A percentile compares a stretch with the other conserved stretches of the same genome.
Conservation (phyloP, 2,888 invertebrate genomes). For the Geotrupes spiniger region DNA sequence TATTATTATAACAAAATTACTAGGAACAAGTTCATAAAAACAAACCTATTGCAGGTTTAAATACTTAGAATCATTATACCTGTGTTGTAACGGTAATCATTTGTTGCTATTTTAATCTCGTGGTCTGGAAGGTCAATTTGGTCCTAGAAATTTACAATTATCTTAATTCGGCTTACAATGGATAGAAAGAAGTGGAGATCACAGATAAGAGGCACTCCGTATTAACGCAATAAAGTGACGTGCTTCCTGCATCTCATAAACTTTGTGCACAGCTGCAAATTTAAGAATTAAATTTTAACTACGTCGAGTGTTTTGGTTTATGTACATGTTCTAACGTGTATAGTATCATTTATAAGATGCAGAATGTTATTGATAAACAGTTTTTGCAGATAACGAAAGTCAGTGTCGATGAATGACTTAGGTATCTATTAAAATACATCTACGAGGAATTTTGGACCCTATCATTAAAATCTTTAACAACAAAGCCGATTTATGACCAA, state of each 20-base stretch:
- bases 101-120: slow-evolving; percentile 5
- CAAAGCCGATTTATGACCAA: slow-evolving; percentile 17
- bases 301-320: not conserved
- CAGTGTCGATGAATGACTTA: too few relatives aligned
- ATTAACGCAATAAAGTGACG: slow-evolving; percentile 11
- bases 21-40: too few relatives aligned
- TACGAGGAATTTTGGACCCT: slow-evolving; percentile 18
- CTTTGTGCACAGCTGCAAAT: not conserved
- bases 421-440: slow-evolving; percentile 2
- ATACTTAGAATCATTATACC: not conserved
- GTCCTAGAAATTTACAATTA: slow-evolving; percentile 29
- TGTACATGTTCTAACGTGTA: too few relatives aligned
- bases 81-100: not conserved
- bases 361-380: not conserved
- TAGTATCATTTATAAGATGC: slow-evolving; percentile 11
- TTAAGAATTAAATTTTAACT: not conserved
- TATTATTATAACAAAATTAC: too few relatives aligned
- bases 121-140: slow-evolving; percentile 22
- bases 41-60: not conserved
- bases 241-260: not conserved
- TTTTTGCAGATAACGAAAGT: too few relatives aligned
- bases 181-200: slow-evolving; percentile 41
- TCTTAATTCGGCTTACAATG: slow-evolving; percentile 35
- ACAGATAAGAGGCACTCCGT: slow-evolving; percentile 48
- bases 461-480: slow-evolving; percentile 17